Conservation (phyloP, 2,888 invertebrate species). For the Pristionchus exspectatus region DNA sequence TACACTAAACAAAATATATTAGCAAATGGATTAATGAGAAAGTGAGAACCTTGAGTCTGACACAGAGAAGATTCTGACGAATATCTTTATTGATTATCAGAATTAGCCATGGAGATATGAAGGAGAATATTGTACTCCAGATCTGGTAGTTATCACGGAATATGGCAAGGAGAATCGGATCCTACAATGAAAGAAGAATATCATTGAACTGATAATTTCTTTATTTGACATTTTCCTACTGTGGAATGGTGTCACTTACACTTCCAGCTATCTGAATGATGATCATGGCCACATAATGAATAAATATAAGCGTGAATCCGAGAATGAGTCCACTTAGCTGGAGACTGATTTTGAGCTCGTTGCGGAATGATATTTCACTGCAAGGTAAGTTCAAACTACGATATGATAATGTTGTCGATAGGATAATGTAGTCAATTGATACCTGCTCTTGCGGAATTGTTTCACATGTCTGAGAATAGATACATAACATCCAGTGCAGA, state of each 20-base stretch:
- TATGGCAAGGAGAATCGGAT: not conserved
- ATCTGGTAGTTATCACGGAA: conserved; percentile 48
- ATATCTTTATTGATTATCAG: conserved; percentile 15
- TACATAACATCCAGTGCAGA: not conserved
- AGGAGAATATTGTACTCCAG: conserved; percentile 47
- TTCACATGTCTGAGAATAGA: conserved; percentile 5
- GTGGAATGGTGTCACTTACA: not conserved
- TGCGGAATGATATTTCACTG: not conserved
- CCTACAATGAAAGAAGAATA: too few relatives aligned
- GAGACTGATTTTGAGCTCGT: conserved; percentile 38
- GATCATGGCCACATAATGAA: conserved; percentile 21
- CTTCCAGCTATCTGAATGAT: not conserved
- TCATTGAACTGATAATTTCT: too few relatives aligned
- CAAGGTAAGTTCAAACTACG: not conserved
- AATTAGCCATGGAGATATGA: conserved; percentile 29
- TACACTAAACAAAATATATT: not conserved
- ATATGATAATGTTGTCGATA: not conserved
- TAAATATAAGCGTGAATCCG: conserved; percentile 38
- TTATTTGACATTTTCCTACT: too few relatives aligned
- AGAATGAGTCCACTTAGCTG: conserved; percentile 4
- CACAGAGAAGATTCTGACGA: not conserved
- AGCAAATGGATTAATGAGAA: not conserved
- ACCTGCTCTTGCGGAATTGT: not conserved
- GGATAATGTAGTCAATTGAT: not conserved
- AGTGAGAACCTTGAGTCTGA: not conserved